Evolutionary conservation across 1,140 invertebrate species (phyloP).

Genomic region (Drosophila equinoxialis): DNA sequence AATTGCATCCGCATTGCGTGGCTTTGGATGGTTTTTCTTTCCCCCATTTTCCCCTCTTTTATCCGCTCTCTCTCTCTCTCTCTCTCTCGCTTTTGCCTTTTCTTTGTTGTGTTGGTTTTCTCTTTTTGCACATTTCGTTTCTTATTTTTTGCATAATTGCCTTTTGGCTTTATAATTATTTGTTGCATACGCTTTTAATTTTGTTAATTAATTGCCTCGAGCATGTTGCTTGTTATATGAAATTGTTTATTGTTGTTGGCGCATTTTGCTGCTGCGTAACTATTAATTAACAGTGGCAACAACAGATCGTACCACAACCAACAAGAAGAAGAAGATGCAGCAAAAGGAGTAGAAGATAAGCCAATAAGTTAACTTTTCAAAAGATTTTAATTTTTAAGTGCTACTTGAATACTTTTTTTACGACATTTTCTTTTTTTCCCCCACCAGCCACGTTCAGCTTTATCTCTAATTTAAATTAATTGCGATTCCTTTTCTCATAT

Average conservation of each 20-base stretch:
- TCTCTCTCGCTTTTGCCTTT: background rate
- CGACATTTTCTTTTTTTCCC: background rate
- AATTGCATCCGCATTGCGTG: constrained; percentile 80
- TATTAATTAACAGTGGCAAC: constrained; percentile 13
- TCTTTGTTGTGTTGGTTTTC: constrained; percentile 3
- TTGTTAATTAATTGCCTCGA: constrained; percentile 72
- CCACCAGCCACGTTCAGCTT: no score
- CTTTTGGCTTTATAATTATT: constrained; percentile 75
- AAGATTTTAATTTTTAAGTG: background rate
- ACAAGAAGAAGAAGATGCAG: no score
- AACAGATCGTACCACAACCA: background rate
- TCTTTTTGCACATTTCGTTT: constrained; percentile 30
- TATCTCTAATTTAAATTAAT: background rate
- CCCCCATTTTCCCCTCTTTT: background rate
- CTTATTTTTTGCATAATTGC: constrained; percentile 71
- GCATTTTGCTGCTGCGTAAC: constrained; percentile 56
- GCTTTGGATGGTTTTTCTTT: constrained; percentile 46
- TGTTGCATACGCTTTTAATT: constrained; percentile 78
- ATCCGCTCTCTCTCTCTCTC: constrained; percentile 10
- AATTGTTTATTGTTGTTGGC: constrained; percentile 23
- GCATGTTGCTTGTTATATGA: constrained; percentile 16
- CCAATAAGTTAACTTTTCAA: no score
- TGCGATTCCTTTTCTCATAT: constrained; percentile 1
- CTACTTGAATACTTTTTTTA: background rate
- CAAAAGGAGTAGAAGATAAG: no score